phyloP scores from a whole-genome alignment of 2,888 invertebrate genomes.

The Erebia ligea region DNA sequence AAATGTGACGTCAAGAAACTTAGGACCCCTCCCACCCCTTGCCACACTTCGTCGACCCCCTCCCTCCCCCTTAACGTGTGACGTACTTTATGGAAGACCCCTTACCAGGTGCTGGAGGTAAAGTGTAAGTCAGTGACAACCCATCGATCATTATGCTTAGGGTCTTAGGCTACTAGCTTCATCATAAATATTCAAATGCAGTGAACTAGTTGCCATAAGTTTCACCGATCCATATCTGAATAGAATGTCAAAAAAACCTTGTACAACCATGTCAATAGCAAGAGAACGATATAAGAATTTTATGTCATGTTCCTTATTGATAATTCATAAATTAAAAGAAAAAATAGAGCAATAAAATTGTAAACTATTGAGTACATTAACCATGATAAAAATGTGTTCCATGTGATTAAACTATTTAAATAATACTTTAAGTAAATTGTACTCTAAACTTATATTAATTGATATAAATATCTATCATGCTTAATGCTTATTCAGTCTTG shows the following conservation, averaged over 20 bases:
- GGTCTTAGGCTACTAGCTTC: not conserved
- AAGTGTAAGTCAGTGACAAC: too few relatives aligned
- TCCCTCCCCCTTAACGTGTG: too few relatives aligned
- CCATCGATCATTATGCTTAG: not conserved
- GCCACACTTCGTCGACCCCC: too few relatives aligned
- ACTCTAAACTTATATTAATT: conserved; percentile 25
- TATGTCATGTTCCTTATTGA: conserved; percentile 26
- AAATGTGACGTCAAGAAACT: too few relatives aligned
- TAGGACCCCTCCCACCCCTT: too few relatives aligned
- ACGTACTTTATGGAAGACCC: too few relatives aligned
- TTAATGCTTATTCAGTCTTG: conserved; percentile 31
- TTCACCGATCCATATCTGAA: not conserved
- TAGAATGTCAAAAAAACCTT: not conserved
- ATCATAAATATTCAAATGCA: not conserved
- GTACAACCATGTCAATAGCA: conserved; percentile 24
- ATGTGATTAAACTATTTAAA: conserved; percentile 22
- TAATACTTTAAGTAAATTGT: conserved; percentile 31
- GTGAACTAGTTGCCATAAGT: not conserved
- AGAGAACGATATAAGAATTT: conserved; percentile 24
- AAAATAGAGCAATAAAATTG: not conserved
- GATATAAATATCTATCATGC: conserved; percentile 7
- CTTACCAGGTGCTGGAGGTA: too few relatives aligned
- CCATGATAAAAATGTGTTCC: not conserved
- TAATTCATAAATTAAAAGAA: conserved; percentile 6
- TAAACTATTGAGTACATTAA: not conserved